phyloP scores from a whole-genome alignment of 2,888 invertebrate genomes.

The Lepas anatifera region DNA sequence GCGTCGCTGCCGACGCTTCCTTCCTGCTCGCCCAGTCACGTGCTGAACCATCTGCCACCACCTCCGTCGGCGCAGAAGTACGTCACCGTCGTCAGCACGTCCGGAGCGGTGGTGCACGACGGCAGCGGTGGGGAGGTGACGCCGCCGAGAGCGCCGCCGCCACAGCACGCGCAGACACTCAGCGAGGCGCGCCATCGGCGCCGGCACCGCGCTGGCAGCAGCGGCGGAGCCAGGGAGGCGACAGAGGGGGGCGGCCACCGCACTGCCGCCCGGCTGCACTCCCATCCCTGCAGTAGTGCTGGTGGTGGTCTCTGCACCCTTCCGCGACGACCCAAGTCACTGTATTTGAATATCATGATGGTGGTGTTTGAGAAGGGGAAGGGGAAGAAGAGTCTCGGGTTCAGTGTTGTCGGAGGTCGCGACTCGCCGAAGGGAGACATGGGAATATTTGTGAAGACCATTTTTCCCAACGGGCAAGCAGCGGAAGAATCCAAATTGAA shows the following conservation, averaged over 20 bases:
- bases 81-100: not conserved
- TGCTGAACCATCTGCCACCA: too few relatives aligned
- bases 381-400: conserved; percentile 37
- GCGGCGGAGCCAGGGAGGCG: too few relatives aligned
- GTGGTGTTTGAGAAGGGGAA: conserved; percentile 35
- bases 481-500: conserved; percentile 68
- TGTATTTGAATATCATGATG: conserved; percentile 21
- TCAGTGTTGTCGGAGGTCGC: conserved; percentile 39
- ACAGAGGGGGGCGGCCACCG: not conserved
- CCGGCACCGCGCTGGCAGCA: not conserved
- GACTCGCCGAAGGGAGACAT: conserved; percentile 46
- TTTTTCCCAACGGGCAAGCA: conserved; percentile 73
- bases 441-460: conserved; percentile 80
- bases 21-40: too few relatives aligned
- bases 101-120: not conserved
- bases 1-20: not conserved
- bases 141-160: not conserved
- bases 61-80: not conserved
- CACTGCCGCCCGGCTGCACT: not conserved
- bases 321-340: conserved; percentile 20
- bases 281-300: not conserved
- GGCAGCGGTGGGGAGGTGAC: not conserved
- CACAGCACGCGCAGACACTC: not conserved
- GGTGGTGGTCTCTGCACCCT: conserved; percentile 15
- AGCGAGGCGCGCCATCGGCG: not conserved